Conservation (phyloP, 2,888 invertebrate species). For the Vanessa cardui region DNA sequence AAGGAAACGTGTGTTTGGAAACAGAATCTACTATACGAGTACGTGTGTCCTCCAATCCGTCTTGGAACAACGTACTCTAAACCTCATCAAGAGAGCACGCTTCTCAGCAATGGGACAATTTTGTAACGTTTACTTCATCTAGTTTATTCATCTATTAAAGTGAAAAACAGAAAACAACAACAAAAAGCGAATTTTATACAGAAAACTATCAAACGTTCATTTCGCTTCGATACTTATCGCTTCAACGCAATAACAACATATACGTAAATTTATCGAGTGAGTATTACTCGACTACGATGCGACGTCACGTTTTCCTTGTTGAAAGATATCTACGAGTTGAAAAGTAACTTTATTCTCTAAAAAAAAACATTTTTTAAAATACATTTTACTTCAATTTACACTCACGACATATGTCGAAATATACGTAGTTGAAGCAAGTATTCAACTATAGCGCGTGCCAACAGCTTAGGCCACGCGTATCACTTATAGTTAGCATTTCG, state of each 20-base stretch:
- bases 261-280: background rate
- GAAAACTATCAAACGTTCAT: no score
- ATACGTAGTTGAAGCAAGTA: background rate
- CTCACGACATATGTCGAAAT: background rate
- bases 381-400: background rate
- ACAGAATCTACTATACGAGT: no score
- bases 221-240: background rate
- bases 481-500: background rate
- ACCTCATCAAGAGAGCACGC: no score
- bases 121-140: no score
- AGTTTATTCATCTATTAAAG: no score
- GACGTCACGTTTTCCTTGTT: conserved; percentile 3
- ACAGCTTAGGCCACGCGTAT: conserved; percentile 10
- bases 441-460: conserved; percentile 8
- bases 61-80: no score
- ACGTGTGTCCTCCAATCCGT: no score
- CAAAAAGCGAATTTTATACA: no score
- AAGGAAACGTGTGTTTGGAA: no score
- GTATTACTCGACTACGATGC: conserved; percentile 1
- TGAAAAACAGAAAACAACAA: no score
- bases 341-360: background rate
- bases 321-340: background rate
- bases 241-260: conserved; percentile 2
- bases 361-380: background rate
- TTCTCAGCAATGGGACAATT: no score